These are phyloP conservation scores for Neuroterus valhalla DNA, from an alignment of 1,140 invertebrate species.

Conservation along the genomic window DNA sequence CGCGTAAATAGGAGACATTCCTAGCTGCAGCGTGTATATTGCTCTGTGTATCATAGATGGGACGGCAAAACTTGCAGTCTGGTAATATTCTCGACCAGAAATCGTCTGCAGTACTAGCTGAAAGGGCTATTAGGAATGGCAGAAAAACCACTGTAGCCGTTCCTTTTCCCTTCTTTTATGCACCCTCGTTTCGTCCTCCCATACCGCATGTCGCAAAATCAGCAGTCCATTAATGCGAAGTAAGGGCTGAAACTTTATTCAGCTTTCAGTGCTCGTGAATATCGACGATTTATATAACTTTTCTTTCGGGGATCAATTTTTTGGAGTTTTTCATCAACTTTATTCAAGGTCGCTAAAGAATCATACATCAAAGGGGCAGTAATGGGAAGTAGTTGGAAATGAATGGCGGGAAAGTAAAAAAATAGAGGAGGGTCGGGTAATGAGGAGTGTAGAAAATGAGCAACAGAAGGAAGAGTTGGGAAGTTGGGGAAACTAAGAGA, in stretches of 20 bases:
- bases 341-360: too few relatives aligned
- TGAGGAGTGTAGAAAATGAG: too few relatives aligned
- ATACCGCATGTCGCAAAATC: constrained; percentile 4
- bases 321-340: too few relatives aligned
- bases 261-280: too few relatives aligned
- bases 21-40: constrained; percentile 16
- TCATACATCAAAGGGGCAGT: too few relatives aligned
- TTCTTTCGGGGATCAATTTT: too few relatives aligned
- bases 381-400: too few relatives aligned
- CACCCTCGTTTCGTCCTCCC: constrained; percentile 9
- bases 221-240: constrained; percentile 2
- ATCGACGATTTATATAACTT: too few relatives aligned
- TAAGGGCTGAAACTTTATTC: constrained; percentile 1
- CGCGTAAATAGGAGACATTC: constrained; percentile 20
- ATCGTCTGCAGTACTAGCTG: constrained; percentile 12
- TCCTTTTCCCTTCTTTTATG: constrained; percentile 5
- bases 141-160: constrained; percentile 4
- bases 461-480: too few relatives aligned
- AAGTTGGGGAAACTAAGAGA: too few relatives aligned
- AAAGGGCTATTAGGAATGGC: constrained; percentile 21
- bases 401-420: too few relatives aligned
- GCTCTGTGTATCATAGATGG: constrained; percentile 18
- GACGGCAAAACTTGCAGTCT: background rate
- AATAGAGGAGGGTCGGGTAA: too few relatives aligned
- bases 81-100: constrained; percentile 25